These are phyloP conservation scores for Pheosia gnoma DNA, from an alignment of 2,888 invertebrate species.

Conservation along the genomic window DNA sequence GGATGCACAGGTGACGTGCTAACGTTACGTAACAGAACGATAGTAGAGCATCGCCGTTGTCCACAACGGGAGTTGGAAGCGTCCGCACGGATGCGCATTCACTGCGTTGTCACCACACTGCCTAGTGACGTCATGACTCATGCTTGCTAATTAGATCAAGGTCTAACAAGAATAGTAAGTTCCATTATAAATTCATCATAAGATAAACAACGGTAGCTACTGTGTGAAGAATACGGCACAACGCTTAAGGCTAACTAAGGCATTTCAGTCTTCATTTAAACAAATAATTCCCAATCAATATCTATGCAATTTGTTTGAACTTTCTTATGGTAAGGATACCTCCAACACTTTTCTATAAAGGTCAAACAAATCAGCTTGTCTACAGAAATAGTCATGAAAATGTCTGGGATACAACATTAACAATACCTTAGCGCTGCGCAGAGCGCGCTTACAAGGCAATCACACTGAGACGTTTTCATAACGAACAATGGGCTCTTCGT, in stretches of 20 bases:
- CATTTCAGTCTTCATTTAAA: too few relatives aligned
- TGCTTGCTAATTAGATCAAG: constrained; percentile 44
- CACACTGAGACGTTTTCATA: constrained; percentile 51
- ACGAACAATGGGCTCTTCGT: constrained; percentile 46
- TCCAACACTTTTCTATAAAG: background rate
- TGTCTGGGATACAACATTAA: constrained; percentile 19
- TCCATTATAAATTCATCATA: too few relatives aligned
- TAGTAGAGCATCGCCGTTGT: constrained; percentile 23
- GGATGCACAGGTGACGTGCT: constrained; percentile 17
- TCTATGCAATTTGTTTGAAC: too few relatives aligned
- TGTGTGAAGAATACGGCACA: too few relatives aligned
- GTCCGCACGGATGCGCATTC: constrained; percentile 31
- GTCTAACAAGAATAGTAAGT: constrained; percentile 10
- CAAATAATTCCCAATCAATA: too few relatives aligned
- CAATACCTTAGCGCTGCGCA: constrained; percentile 28
- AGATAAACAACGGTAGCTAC: too few relatives aligned
- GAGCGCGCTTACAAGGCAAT: constrained; percentile 40
- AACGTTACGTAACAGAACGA: constrained; percentile 21
- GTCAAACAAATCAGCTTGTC: constrained; percentile 9
- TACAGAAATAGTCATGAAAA: constrained; percentile 23
- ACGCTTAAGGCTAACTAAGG: too few relatives aligned
- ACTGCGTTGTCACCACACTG: constrained; percentile 29
- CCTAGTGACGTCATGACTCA: constrained; percentile 26
- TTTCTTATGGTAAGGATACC: too few relatives aligned
- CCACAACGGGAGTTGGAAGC: constrained; percentile 12